Percentiles rank a stretch among this genome's conserved stretches.
phyloP scores from a whole-genome alignment of 2,797 vertebrate genomes.

The Spizella passerina region DNA sequence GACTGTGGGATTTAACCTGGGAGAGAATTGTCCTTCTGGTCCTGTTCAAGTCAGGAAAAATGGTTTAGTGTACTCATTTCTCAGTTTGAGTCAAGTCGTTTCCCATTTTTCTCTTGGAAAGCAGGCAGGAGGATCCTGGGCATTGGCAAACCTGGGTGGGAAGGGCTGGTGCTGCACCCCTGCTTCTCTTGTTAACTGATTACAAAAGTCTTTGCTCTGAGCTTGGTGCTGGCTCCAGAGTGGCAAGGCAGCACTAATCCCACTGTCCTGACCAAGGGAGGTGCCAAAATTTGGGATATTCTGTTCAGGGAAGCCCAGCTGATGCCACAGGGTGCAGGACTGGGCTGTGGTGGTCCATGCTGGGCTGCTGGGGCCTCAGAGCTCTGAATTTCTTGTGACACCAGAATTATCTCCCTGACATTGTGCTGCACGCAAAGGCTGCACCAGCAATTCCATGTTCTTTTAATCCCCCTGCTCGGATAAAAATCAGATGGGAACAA shows the following conservation, averaged over 20 bases:
- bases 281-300: background rate
- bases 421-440: background rate
- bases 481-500: background rate
- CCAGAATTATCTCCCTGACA: background rate
- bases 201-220: background rate
- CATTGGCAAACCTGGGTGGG: background rate
- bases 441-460: background rate
- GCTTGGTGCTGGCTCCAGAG: background rate
- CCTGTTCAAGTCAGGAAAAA: background rate
- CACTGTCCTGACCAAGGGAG: accelerated
- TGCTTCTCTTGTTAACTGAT: accelerated
- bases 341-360: accelerated
- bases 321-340: accelerated
- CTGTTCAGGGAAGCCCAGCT: background rate
- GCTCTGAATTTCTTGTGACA: background rate
- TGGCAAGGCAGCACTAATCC: background rate
- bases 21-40: background rate
- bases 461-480: background rate
- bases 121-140: background rate
- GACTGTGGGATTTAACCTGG: background rate
- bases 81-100: accelerated
- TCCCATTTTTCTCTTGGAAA: background rate
- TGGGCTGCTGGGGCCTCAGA: background rate
- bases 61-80: background rate
- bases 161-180: background rate